phyloP scores from a whole-genome alignment of 2,888 invertebrate species.

The Euspilapteryx auroguttella region DNA sequence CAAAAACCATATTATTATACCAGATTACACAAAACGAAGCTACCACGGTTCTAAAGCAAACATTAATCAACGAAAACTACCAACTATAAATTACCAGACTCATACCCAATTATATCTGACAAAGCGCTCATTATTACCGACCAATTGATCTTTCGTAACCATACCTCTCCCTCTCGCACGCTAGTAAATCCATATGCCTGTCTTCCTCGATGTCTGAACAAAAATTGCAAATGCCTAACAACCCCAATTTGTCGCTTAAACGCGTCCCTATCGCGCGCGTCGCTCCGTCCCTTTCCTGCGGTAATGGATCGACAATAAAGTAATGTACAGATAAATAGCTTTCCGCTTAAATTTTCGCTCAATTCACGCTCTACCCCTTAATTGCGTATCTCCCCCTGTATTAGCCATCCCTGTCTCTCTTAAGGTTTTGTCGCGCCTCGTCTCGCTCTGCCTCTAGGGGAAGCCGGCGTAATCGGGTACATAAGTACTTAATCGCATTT shows the following conservation, averaged over 20 bases:
- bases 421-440: conserved; percentile 7
- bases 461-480: conserved; percentile 39
- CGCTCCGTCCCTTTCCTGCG: conserved; percentile 25
- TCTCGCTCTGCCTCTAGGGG: conserved; percentile 21
- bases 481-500: conserved; percentile 60
- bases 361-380: conserved; percentile 49
- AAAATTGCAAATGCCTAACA: conserved; percentile 26
- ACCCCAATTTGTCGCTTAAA: conserved; percentile 30
- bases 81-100: conserved; percentile 19
- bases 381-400: conserved; percentile 46
- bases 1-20: neutral
- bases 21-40: no score
- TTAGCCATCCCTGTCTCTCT: conserved; percentile 22
- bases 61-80: conserved; percentile 25
- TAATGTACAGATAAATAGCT: conserved; percentile 55
- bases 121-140: conserved; percentile 27
- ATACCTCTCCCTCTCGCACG: conserved; percentile 3
- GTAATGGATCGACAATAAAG: conserved; percentile 58
- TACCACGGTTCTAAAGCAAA: conserved; percentile 19
- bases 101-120: conserved; percentile 27
- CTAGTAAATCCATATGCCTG: no score
- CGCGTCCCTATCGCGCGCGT: conserved; percentile 14
- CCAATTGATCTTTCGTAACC: conserved; percentile 28
- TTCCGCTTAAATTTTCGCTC: conserved; percentile 55
- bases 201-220: no score